A percentile compares a stretch with the other conserved stretches of the same genome.
These are phyloP conservation scores for Sebastes diaconus DNA, from an alignment of 2,797 vertebrate species.

Conservation along the genomic window DNA sequence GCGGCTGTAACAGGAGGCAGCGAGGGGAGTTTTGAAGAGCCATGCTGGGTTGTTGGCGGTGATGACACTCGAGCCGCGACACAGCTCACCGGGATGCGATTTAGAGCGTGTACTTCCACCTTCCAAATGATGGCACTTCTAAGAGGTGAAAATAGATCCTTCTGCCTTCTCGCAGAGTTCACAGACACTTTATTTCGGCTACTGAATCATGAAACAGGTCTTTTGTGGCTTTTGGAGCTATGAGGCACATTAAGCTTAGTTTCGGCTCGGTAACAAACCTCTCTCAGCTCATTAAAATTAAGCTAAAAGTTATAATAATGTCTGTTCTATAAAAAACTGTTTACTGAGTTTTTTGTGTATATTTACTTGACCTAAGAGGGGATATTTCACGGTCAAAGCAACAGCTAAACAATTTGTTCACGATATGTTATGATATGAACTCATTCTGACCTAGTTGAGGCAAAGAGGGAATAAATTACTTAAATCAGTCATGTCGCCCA, in stretches of 20 bases:
- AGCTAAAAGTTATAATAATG: conserved; percentile 25
- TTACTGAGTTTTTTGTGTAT: background rate
- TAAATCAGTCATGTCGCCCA: background rate
- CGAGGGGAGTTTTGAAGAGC: conserved; percentile 65
- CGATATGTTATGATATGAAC: background rate
- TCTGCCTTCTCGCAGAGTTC: conserved; percentile 69
- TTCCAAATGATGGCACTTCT: conserved; percentile 74
- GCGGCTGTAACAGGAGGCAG: conserved; percentile 58
- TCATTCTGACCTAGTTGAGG: conserved; percentile 8
- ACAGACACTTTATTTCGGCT: conserved; percentile 57
- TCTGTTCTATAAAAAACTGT: background rate
- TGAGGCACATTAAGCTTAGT: conserved; percentile 47
- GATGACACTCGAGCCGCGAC: conserved; percentile 64
- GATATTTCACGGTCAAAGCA: background rate
- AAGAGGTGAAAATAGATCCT: conserved; percentile 75
- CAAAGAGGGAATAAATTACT: background rate
- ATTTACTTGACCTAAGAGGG: background rate
- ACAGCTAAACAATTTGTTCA: background rate
- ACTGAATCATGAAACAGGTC: conserved; percentile 57
- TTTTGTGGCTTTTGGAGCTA: conserved; percentile 37
- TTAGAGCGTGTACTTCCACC: conserved; percentile 72
- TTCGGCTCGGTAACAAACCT: conserved; percentile 38
- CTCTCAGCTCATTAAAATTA: conserved; percentile 64
- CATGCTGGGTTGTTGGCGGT: conserved; percentile 71
- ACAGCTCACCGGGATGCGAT: conserved; percentile 67